These are phyloP conservation scores for Cranoglanis bouderius DNA, from an alignment of 2,113 vertebrate genomes.

Conservation along the genomic window DNA sequence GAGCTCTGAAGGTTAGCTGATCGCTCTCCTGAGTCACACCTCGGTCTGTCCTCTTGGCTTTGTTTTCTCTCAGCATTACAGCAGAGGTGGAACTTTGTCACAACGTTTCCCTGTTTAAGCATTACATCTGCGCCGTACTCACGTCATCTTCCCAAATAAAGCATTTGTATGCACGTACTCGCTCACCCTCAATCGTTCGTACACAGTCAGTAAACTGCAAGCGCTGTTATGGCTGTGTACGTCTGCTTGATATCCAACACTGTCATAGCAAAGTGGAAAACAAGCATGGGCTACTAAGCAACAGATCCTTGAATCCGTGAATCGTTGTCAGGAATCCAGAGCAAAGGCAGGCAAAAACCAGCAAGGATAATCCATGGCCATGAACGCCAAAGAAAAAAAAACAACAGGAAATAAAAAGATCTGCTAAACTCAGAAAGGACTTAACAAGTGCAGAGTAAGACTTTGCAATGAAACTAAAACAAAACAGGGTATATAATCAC, in stretches of 20 bases:
- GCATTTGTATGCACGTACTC: not conserved
- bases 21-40: not conserved
- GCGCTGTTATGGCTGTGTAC: not conserved
- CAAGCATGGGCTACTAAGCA: not conserved
- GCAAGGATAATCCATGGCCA: no score
- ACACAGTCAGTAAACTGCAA: not conserved
- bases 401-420: not conserved
- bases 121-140: not conserved
- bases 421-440: no score
- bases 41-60: not conserved
- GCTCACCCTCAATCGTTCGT: not conserved
- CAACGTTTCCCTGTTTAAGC: not conserved
- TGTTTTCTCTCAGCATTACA: not conserved
- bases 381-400: not conserved
- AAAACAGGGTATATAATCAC: not conserved
- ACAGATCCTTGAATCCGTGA: not conserved
- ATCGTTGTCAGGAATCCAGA: not conserved
- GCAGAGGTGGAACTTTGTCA: not conserved
- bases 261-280: not conserved
- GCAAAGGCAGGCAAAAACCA: not conserved
- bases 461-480: not conserved
- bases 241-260: not conserved
- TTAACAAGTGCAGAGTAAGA: not conserved
- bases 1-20: conserved; percentile 88
- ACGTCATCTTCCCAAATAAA: not conserved